phyloP scores from a whole-genome alignment of 2,797 vertebrate genomes.

The Parauchenoglanis punctatus region DNA sequence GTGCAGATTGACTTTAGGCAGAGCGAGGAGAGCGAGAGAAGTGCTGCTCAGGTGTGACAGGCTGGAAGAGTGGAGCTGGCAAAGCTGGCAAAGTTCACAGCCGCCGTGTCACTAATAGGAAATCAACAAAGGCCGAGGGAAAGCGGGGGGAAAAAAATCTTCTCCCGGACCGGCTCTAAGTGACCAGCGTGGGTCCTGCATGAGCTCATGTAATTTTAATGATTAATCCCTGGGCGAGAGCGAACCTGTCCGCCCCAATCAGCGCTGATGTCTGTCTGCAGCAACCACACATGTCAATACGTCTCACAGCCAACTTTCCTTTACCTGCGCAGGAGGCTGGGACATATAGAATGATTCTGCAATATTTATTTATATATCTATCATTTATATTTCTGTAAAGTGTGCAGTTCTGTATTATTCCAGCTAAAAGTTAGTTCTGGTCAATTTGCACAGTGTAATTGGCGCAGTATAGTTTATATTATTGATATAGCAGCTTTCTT shows the following conservation, averaged over 20 bases:
- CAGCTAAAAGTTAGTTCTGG: background rate
- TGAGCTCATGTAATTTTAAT: conserved; percentile 61
- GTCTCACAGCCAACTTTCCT: conserved; percentile 15
- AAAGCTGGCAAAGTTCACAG: conserved; percentile 63
- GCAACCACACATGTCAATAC: conserved; percentile 46
- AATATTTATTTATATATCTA: conserved; percentile 28
- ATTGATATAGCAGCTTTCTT: background rate
- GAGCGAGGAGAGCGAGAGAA: conserved; percentile 32
- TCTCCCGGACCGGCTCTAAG: conserved; percentile 44
- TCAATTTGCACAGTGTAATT: background rate
- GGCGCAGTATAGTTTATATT: background rate
- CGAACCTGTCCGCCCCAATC: conserved; percentile 54
- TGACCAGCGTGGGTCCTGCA: conserved; percentile 51
- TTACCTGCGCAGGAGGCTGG: background rate
- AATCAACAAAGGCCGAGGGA: conserved; percentile 62
- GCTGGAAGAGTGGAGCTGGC: conserved; percentile 57
- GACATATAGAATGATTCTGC: conserved; percentile 9
- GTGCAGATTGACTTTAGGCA: conserved; percentile 52
- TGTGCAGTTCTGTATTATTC: background rate
- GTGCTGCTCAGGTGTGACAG: conserved; percentile 55
- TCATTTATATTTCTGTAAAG: conserved; percentile 11
- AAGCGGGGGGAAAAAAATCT: conserved; percentile 19
- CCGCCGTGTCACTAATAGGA: conserved; percentile 64
- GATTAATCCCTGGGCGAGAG: conserved; percentile 59
- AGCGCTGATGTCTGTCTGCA: conserved; percentile 44